Conservation (phyloP, 2,113 vertebrate species). For the Reinhardtius hippoglossoides region DNA sequence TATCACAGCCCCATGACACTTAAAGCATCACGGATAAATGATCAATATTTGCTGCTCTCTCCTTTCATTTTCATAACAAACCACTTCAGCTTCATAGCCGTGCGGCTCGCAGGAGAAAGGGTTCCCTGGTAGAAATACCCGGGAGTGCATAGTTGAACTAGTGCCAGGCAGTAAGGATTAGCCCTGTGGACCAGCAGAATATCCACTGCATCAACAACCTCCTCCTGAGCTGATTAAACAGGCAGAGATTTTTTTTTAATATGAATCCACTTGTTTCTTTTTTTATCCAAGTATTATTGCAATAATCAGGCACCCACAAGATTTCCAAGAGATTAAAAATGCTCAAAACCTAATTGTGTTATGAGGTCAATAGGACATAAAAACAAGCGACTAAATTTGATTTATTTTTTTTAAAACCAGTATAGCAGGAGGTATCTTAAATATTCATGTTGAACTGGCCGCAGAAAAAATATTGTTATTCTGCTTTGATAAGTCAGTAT, state of each 20-base stretch:
- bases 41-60: slow-evolving; percentile 44
- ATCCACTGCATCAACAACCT: slow-evolving; percentile 63
- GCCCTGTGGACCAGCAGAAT: slow-evolving; percentile 38
- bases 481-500: not conserved
- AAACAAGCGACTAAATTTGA: slow-evolving; percentile 28
- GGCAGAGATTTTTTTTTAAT: slow-evolving; percentile 61
- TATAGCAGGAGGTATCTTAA: slow-evolving; percentile 39
- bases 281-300: slow-evolving; percentile 57
- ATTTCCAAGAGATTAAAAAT: slow-evolving; percentile 65
- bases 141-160: slow-evolving; percentile 65
- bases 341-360: slow-evolving; percentile 45
- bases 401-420: slow-evolving; percentile 41
- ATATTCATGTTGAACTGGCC: not conserved
- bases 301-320: slow-evolving; percentile 45
- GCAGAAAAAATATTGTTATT: not conserved
- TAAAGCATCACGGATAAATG: slow-evolving; percentile 35
- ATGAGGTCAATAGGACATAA: slow-evolving; percentile 53
- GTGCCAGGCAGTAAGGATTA: slow-evolving; percentile 71
- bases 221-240: slow-evolving; percentile 69
- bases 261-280: slow-evolving; percentile 66
- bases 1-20: slow-evolving; percentile 31
- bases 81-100: slow-evolving; percentile 44
- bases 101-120: slow-evolving; percentile 26
- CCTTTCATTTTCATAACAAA: slow-evolving; percentile 57
- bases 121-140: slow-evolving; percentile 49